Evolutionary conservation across 2,797 vertebrate species (phyloP), one percentile per base, ranked within the genome.

Genomic region (Silurus aristotelis): DNA sequence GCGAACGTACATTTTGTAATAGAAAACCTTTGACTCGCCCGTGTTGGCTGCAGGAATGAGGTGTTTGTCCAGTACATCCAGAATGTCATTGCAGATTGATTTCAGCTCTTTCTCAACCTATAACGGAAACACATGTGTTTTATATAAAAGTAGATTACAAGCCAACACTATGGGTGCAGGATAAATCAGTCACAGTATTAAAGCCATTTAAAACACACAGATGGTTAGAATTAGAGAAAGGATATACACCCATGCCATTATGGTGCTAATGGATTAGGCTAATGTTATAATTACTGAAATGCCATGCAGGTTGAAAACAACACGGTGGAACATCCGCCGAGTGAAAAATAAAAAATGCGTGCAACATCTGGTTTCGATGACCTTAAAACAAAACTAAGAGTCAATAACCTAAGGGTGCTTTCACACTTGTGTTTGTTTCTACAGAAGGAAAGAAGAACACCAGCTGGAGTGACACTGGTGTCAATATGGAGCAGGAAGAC

Each of bases 11-110:
- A 99, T 99, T 98, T 99, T 98, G 95, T 99, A 98, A 95, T 98
- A 99, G 96, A 99, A 99, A 96, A 99, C 98, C 96, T 98, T 99
- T 68, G 98, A 99, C 91, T 99, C 97, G 94, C 97, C 98, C 89
- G 96, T 94, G 93, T 93, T 95, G 90, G 98, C 97, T 90, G 96
- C 94, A 94, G 96, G 95, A 96, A 99, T 99, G 94, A 99, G 97
- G 94, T 99, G 97, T 93, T 99, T 97, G 95, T 99, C 98, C 97
- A 99, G 97, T 95, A 99, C 98, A 92, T 97, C 96, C 97, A 99
- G 96, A 94, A 99, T 99, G 95, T 99, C 98, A 81, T 96, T 96
- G 94, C 97, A 99, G 94, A 99, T 99, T 88, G 96, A 95, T 92
- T 98, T 98, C 94, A 99, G 95, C 89, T 99, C 98, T 70, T 96